phyloP scores from a whole-genome alignment of 2,113 vertebrate species.

The Malurus cyaneus region DNA sequence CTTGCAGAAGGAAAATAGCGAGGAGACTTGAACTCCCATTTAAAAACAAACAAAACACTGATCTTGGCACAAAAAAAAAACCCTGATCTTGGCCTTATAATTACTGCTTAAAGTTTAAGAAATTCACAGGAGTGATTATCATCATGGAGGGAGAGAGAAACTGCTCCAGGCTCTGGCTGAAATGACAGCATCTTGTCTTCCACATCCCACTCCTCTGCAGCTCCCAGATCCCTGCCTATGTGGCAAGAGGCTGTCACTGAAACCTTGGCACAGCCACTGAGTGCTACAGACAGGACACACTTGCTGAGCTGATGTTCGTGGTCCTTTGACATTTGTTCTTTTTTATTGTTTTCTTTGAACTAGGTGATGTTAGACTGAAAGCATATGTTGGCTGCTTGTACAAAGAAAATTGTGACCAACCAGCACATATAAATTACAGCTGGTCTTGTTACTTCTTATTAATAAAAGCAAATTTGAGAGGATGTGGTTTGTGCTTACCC shows the following conservation, averaged over 20 bases:
- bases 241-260: neutral
- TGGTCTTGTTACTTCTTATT: conserved; percentile 22
- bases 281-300: neutral
- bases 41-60: conserved; percentile 40
- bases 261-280: neutral
- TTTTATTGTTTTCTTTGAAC: conserved; percentile 54
- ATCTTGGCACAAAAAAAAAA: conserved; percentile 13
- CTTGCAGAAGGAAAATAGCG: conserved; percentile 5
- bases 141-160: neutral
- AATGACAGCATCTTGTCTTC: neutral
- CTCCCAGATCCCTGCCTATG: neutral
- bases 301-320: neutral
- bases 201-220: neutral
- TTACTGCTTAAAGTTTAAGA: conserved; percentile 12
- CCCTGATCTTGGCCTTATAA: neutral
- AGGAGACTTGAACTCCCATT: neutral
- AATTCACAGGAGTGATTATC: conserved; percentile 13
- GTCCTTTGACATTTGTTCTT: conserved; percentile 35
- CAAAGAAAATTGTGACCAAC: conserved; percentile 21
- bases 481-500: conserved; percentile 15
- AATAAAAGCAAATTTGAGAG: conserved; percentile 12
- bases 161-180: neutral
- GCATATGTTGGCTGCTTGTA: conserved; percentile 48
- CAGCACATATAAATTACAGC: conserved; percentile 1
- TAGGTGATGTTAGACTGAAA: conserved; percentile 51